Evolutionary conservation across 2,113 vertebrate species (phyloP), one percentile per base, ranked within the genome.

Genomic region (Oceanodroma tethys): DNA sequence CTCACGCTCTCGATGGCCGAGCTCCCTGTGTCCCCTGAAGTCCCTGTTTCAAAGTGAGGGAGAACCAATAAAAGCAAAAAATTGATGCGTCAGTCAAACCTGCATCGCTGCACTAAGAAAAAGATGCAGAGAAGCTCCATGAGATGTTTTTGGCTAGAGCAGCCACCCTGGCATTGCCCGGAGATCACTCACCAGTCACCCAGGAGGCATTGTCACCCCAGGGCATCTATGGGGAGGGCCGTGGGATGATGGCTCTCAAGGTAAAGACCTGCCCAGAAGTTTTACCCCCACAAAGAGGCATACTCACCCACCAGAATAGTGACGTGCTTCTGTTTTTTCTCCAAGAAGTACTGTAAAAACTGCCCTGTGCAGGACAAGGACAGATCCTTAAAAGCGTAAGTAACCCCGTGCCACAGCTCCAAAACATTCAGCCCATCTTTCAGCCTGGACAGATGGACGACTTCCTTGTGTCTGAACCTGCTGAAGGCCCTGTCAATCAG

Each of bases 11-110:
- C 99, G 1, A 99, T 98, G 59, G 99, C 99, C 0, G 99, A 98
- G 74, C 99, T 98, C 5, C 99, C 99, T 0, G 99, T 99, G 97
- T 99, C 99, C 55, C 99, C 99, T 6, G 99, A 99, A 4, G 99
- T 99, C 27, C 99, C 99, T 99, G 95, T 78, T 82, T 32, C 47
- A 92, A 86, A 90, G 58, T 4, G 32, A 85, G 17, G 32, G 7
- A 87, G n/a, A 81, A 82, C 2, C 4, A 79, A 89, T 30, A 23
- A 65, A 93, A 74, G 32, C 5, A 53, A 86, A 67, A 62, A 29
- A 17, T 9, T 16, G 11, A 11, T 42, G 6, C 0, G 0, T 30
- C 26, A 34, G 38, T 58, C 63, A 78, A 92, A 80, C 7, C 6
- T 43, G 19, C 20, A 65, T 6, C 1, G 0, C 29, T 55, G 45